These are phyloP conservation scores for Manis crassicaudata DNA, from an alignment of 2,797 vertebrate species.

Conservation along the genomic window DNA sequence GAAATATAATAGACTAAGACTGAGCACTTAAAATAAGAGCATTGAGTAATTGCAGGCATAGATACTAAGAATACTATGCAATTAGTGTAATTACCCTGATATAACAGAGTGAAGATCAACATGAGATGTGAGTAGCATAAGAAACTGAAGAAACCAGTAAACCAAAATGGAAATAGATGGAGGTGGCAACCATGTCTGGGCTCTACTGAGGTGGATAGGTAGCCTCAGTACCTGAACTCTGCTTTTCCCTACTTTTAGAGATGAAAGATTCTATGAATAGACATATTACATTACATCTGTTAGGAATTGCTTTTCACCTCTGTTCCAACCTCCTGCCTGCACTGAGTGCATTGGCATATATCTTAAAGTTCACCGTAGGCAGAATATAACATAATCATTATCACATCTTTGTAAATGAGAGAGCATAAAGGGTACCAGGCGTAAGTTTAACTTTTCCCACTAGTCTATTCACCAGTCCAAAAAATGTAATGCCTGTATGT, in stretches of 20 bases:
- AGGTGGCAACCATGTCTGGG: fast-evolving
- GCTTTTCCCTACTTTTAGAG: not conserved
- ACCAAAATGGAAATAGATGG: not conserved
- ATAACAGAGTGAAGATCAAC: not conserved
- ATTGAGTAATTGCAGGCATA: not conserved
- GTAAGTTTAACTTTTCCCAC: not conserved
- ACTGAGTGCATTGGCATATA: not conserved
- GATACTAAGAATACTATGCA: not conserved
- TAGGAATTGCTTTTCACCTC: not conserved
- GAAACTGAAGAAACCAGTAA: not conserved
- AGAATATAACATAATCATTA: not conserved
- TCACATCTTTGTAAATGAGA: slow-evolving; percentile 6
- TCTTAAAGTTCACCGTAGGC: not conserved
- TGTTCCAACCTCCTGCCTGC: not conserved
- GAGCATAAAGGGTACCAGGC: not conserved
- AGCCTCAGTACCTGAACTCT: not conserved
- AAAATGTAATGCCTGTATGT: not conserved
- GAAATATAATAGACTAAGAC: not conserved
- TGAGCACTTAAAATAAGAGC: not conserved
- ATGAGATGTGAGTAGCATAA: not conserved
- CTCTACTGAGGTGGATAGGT: fast-evolving
- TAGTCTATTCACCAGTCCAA: not conserved
- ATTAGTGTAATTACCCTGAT: not conserved
- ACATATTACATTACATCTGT: not conserved
- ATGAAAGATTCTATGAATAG: not conserved